Conservation (phyloP, 2,113 vertebrate genomes). For the Symphodus melops region DNA sequence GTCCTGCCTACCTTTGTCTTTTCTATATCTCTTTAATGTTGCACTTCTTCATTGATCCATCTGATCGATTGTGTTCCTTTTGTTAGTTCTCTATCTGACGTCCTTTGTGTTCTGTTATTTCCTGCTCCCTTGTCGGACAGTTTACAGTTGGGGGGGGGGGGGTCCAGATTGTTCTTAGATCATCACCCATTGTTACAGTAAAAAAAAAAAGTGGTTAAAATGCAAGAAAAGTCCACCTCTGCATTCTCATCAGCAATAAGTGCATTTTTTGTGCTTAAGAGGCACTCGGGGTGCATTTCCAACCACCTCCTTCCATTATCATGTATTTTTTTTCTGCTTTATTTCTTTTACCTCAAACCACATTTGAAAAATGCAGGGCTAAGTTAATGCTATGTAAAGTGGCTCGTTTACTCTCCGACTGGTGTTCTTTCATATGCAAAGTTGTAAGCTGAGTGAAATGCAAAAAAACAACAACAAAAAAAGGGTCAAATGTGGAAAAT, state of each 20-base stretch:
- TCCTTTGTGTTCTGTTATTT: constrained; percentile 32
- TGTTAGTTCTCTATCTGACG: neutral
- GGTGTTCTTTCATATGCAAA: neutral
- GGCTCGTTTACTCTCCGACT: constrained; percentile 1
- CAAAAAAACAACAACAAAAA: neutral
- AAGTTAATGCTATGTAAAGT: neutral
- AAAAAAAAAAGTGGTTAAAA: neutral
- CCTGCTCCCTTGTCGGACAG: neutral
- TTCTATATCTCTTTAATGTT: too few relatives aligned
- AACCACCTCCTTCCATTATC: neutral
- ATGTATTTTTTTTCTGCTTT: neutral
- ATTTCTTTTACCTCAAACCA: neutral
- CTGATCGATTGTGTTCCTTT: neutral
- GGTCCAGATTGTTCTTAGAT: neutral
- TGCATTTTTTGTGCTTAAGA: neutral
- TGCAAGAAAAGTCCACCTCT: neutral
- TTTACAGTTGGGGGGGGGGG: neutral
- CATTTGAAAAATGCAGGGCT: neutral
- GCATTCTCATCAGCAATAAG: neutral
- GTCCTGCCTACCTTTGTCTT: too few relatives aligned
- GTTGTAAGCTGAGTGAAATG: neutral
- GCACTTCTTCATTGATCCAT: neutral
- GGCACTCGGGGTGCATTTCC: neutral
- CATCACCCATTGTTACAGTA: neutral
- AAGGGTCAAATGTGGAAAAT: neutral